Base-by-base conservation (phyloP, 2,797 vertebrate genomes). In the Platyrinchus mystaceus region DNA sequence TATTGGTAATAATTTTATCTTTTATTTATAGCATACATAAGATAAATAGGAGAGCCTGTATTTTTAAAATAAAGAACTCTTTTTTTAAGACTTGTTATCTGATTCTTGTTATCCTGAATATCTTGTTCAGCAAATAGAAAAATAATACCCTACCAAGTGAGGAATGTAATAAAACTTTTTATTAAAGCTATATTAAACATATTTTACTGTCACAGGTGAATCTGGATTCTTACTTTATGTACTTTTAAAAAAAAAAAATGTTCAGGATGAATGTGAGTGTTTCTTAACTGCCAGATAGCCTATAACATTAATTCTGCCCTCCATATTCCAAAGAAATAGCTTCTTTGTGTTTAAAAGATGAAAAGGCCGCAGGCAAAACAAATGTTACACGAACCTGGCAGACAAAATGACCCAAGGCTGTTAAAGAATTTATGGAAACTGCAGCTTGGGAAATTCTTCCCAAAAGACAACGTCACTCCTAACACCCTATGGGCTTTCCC, bases 321-420 rank as follows among this genome's bases (percentile, higher is more conserved):
- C 28, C 18, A 2, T 81, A 59, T 67, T 90, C 59, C 85, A 94
- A 49, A 22, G 24, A 91, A 86, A 68, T 47, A 43, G 55, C 46
- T 93, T 90, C 28, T 89, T 80, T 84, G 37, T 81, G 73, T 93
- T 86, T 89, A 91, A 86, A 94, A 78, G 79, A 87, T 8, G 16
- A 93, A 90, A 89, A 69, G 70, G 27, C 46, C 44, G 50, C 85
- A 94, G 83, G 56, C 59, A 87, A 91, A 93, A 7, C 18, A 84
- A 88, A 47, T 39, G 28, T 63, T 74, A 39, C 36, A 68, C 52
- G 39, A 92, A 71, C 24, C 20, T 34, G 76, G 24, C 49, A 71
- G 81, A 79, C 22, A 76, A 73, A 94, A 64, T 74, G n/a, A 68
- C 23, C 17, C 39, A 76, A 71, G 64, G 47, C 24, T 0, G 0